Percentiles rank a stretch among this genome's conserved stretches.
These are phyloP conservation scores for Listronotus bonariensis DNA, from an alignment of 1,140 invertebrate species.

Conservation along the genomic window DNA sequence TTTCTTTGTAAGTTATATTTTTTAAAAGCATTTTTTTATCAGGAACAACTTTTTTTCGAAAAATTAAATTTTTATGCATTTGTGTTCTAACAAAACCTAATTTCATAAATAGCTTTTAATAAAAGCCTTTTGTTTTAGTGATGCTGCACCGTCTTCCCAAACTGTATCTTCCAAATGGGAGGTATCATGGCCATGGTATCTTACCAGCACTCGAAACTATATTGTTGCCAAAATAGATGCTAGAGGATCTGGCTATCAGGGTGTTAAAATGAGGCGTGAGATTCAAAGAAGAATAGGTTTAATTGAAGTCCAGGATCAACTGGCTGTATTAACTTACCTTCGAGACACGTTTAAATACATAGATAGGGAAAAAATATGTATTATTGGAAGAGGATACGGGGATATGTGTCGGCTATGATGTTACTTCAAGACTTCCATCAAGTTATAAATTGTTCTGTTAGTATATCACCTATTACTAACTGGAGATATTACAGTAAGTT, in stretches of 20 bases:
- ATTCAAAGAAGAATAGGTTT: constrained; percentile 68
- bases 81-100: no score
- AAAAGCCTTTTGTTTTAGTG: constrained; percentile 55
- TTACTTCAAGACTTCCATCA: constrained; percentile 72
- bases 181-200: constrained; percentile 76
- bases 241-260: constrained; percentile 77
- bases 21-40: no score
- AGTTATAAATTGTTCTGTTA: constrained; percentile 77
- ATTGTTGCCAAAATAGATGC: constrained; percentile 81
- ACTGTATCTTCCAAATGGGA: constrained; percentile 74
- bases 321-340: constrained; percentile 78
- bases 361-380: constrained; percentile 71
- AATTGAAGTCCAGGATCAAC: constrained; percentile 81
- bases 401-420: constrained; percentile 72
- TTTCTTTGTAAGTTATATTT: no score
- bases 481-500: constrained; percentile 78
- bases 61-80: no score
- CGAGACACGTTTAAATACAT: constrained; percentile 75
- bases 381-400: constrained; percentile 77
- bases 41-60: no score
- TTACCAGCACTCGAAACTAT: constrained; percentile 74
- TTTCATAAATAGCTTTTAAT: no score
- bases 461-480: constrained; percentile 81
- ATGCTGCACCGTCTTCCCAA: constrained; percentile 76
- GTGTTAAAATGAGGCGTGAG: constrained; percentile 72